These are phyloP conservation scores for Drosophila rhopaloa DNA, from an alignment of 1,140 invertebrate genomes.

Conservation along the genomic window DNA sequence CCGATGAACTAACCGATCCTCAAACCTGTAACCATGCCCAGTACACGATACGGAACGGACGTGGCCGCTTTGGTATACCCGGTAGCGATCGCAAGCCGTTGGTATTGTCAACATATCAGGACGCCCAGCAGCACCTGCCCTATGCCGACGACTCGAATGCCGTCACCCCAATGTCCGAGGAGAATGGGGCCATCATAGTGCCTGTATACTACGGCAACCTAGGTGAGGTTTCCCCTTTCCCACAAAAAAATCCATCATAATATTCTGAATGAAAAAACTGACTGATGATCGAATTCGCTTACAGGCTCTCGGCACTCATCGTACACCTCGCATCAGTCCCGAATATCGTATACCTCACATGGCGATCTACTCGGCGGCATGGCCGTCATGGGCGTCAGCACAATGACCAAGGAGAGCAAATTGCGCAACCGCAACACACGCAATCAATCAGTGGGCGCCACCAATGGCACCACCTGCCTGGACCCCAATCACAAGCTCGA, in stretches of 20 bases:
- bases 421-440: conserved; percentile 90
- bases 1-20: conserved; percentile 55
- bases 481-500: conserved; percentile 89
- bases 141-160: conserved; percentile 99
- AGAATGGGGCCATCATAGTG: conserved; percentile 97
- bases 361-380: conserved; percentile 93
- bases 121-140: conserved; percentile 97
- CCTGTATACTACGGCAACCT: conserved; percentile 94
- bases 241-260: background rate
- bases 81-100: conserved; percentile 96
- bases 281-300: background rate
- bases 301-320: conserved; percentile 94
- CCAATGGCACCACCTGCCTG: conserved; percentile 85
- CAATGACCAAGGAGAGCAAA: conserved; percentile 93
- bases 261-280: too few relatives aligned
- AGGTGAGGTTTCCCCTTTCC: conserved; percentile 83
- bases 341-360: conserved; percentile 96
- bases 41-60: conserved; percentile 91
- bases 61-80: conserved; percentile 88
- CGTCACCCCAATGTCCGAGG: conserved; percentile 98
- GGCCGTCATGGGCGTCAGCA: conserved; percentile 87
- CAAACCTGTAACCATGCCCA: conserved; percentile 31
- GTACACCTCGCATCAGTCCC: conserved; percentile 96
- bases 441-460: conserved; percentile 87
- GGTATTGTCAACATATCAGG: conserved; percentile 96